A percentile compares a stretch with the other conserved stretches of the same genome.
Conservation (phyloP, 1,140 invertebrate genomes). For the Zaprionus tsacasi region DNA sequence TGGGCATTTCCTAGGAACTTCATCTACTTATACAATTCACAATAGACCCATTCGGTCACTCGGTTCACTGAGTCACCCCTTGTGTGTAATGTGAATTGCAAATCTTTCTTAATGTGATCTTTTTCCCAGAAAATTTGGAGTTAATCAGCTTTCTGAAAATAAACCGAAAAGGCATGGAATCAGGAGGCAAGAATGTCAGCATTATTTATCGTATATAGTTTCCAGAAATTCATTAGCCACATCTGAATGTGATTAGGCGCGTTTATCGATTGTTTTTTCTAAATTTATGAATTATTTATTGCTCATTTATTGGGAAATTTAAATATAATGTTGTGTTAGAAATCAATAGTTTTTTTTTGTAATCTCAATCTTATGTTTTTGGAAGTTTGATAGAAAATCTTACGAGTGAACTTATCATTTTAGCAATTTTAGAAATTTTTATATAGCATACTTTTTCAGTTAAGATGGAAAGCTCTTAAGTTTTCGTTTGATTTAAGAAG, state of each 20-base stretch:
- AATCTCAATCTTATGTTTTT: too few species aligned
- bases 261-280: neutral
- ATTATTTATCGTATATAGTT: slow-evolving; percentile 23
- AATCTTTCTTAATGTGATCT: slow-evolving; percentile 30
- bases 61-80: slow-evolving; percentile 14
- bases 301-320: neutral
- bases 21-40: neutral
- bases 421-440: neutral
- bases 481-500: neutral
- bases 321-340: too few species aligned
- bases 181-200: slow-evolving; percentile 23
- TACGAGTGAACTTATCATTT: too few species aligned
- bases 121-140: slow-evolving; percentile 26
- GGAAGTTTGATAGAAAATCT: too few species aligned
- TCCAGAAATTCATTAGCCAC: slow-evolving; percentile 1
- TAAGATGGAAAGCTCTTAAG: too few species aligned
- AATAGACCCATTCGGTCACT: neutral
- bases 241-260: neutral
- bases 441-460: neutral
- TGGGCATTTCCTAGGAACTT: slow-evolving; percentile 31
- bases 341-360: too few species aligned
- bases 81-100: slow-evolving; percentile 26
- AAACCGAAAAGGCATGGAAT: slow-evolving; percentile 10
- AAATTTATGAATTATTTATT: neutral
- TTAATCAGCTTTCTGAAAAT: slow-evolving; percentile 28